Evolutionary conservation across 2,113 vertebrate species (phyloP), one percentile per base, ranked within the genome.

Genomic region (Callipepla squamata): DNA sequence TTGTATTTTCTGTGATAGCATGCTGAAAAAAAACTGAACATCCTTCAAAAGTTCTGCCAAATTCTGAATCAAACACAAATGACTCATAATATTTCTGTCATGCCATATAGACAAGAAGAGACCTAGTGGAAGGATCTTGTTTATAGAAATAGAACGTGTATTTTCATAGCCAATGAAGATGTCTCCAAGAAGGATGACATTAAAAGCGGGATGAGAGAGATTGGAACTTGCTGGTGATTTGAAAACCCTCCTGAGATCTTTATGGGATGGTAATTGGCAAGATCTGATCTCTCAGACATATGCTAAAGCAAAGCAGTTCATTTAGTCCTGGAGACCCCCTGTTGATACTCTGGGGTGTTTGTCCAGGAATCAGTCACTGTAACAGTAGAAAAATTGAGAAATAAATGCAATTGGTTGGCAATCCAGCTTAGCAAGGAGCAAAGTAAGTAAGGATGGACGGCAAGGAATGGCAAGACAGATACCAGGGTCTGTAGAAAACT

Each of bases 141-240:
- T 81, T 84, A 59, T 44, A 80, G 65, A 84, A 84, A 65, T 30
- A 88, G 73, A 88, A 13, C 57, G 66, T 13, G 13, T 36, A 47
- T 67, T 88, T 88, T 83, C 90, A 83, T 67, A 70, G 73, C 16
- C 51, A 83, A 84, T 81, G 69, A 94, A 95, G 86, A 40, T 53
- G 48, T 74, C 25, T 58, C 81, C 34, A 76, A 55, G 80, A 92
- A 94, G 69, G 34, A 76, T 4, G 34, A 79, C 50, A 69, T 42
- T 89, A 87, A 85, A 92, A 89, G 53, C 47, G 42, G 53, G n/a
- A 69, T 76, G 59, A 92, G 62, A 84, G 65, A 81, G 26, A 93
- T 79, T n/a, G 36, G 69, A 95, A 84, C 53, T 66, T 30, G 1
- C 25, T 62, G 58, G 67, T 92, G 70, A 65, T 72, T 66, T 91